phyloP scores from a whole-genome alignment of 2,797 vertebrate species.

The Pipistrellus pipistrellus region DNA sequence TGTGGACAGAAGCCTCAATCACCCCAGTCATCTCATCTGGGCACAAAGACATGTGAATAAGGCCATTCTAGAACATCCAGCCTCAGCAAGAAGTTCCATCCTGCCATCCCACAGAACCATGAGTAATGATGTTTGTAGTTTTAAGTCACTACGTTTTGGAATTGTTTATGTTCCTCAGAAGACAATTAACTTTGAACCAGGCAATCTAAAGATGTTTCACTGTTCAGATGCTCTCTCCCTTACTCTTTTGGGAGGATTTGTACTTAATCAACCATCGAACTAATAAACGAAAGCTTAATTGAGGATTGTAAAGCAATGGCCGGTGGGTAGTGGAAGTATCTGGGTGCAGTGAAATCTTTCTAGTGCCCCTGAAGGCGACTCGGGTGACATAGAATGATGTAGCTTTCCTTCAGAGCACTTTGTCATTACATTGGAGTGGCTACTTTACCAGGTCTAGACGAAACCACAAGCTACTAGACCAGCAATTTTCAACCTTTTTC shows the following conservation, averaged over 20 bases:
- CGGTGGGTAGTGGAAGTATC: not conserved
- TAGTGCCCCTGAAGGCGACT: not conserved
- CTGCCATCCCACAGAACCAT: not conserved
- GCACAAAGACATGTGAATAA: not conserved
- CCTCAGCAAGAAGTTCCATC: not conserved
- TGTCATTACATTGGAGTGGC: slow-evolving; percentile 32
- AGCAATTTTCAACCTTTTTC: not conserved
- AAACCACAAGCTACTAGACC: slow-evolving; percentile 34
- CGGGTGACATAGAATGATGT: not conserved
- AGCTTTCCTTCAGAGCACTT: slow-evolving; percentile 18
- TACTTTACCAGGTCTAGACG: slow-evolving; percentile 52
- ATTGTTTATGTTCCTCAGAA: slow-evolving; percentile 24
- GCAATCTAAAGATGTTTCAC: slow-evolving; percentile 34
- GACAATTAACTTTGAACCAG: slow-evolving; percentile 53
- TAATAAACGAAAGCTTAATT: slow-evolving; percentile 35
- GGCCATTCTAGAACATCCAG: not conserved
- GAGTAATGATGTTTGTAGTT: slow-evolving; percentile 9
- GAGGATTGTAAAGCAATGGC: not conserved
- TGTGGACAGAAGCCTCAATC: not conserved
- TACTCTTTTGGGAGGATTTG: slow-evolving; percentile 10
- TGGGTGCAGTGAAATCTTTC: not conserved
- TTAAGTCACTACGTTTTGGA: slow-evolving; percentile 24
- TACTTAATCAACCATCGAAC: not conserved
- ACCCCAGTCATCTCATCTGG: not conserved
- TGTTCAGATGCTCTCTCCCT: not conserved